These are phyloP conservation scores for Indicator maculatus DNA, from an alignment of 2,113 vertebrate genomes.

Conservation along the genomic window DNA sequence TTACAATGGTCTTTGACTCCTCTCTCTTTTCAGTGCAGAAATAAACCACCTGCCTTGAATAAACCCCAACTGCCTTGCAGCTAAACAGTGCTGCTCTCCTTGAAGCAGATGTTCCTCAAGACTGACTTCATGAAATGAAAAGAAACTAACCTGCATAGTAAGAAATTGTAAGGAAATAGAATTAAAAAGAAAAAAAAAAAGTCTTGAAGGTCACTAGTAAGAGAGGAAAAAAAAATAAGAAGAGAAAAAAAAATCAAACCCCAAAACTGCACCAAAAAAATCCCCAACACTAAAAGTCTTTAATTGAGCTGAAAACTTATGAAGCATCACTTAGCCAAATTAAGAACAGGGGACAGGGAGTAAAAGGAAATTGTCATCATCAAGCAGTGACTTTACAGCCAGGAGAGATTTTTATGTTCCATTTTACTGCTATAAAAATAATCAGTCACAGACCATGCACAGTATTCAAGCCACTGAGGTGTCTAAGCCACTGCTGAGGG, in stretches of 20 bases:
- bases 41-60: not conserved
- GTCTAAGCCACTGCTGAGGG: not conserved
- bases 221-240: not conserved
- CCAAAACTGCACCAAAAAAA: too few relatives aligned
- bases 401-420: not conserved
- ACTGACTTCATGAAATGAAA: not conserved
- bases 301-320: not conserved
- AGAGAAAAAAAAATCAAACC: not conserved
- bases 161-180: not conserved
- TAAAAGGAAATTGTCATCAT: not conserved
- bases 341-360: not conserved
- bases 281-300: not conserved
- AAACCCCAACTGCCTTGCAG: not conserved
- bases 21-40: not conserved
- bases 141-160: not conserved
- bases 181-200: not conserved
- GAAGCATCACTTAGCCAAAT: not conserved
- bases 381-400: not conserved
- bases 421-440: not conserved
- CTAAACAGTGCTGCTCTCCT: not conserved
- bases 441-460: not conserved
- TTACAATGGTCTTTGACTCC: not conserved
- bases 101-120: not conserved
- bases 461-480: not conserved
- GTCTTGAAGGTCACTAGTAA: not conserved